Evolutionary conservation across 1,140 invertebrate genomes (phyloP).

Genomic region (Heterodera schachtii): DNA sequence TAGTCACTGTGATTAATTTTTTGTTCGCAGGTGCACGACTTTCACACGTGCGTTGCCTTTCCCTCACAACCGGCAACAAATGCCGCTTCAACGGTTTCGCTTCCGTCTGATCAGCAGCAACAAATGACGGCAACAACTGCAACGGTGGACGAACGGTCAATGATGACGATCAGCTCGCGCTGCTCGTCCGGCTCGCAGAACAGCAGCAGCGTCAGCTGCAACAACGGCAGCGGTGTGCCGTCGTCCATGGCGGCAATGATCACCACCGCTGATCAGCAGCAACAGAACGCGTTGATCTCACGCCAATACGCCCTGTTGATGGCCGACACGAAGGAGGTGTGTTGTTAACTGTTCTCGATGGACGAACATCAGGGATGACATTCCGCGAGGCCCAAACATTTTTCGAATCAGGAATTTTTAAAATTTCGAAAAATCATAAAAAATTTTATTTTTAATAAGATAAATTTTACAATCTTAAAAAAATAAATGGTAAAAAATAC

Average conservation of each 20-base stretch:
- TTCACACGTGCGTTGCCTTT: conserved; percentile 15
- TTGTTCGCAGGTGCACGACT: conserved; percentile 45
- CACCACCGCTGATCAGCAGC: not conserved
- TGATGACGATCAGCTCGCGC: conserved; percentile 42
- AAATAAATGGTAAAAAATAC: too few relatives aligned
- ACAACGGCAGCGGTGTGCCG: not conserved
- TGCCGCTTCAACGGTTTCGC: not conserved
- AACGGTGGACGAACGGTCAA: not conserved
- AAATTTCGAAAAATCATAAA: too few relatives aligned
- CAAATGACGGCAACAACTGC: not conserved
- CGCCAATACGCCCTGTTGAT: conserved; percentile 62
- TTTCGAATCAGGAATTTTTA: too few relatives aligned
- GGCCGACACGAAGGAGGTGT: conserved; percentile 59
- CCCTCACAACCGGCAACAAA: too few relatives aligned
- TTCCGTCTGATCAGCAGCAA: not conserved
- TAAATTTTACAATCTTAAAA: too few relatives aligned
- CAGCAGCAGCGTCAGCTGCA: conserved; percentile 10
- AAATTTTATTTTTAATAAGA: too few relatives aligned
- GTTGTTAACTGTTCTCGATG: too few relatives aligned
- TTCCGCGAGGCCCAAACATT: too few relatives aligned
- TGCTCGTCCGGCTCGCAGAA: conserved; percentile 32
- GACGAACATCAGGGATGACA: too few relatives aligned
- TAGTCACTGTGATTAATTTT: too few relatives aligned
- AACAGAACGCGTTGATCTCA: conserved; percentile 22
- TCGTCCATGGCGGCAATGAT: too few relatives aligned